Base-by-base conservation (phyloP, 2,888 invertebrate species). In the Bombylius discolor region DNA sequence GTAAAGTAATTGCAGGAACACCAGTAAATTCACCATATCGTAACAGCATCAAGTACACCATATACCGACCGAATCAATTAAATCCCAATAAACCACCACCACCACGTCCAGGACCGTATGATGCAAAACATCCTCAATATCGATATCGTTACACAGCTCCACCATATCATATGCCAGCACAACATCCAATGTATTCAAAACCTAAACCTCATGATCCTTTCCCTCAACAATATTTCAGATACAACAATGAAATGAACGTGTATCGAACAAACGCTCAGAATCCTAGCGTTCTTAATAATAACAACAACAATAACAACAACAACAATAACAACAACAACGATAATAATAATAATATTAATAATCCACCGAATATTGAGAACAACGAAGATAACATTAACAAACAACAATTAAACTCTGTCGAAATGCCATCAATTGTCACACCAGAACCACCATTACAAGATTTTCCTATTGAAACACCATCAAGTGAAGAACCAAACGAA, bases 1-100 rank as follows among this genome's bases (percentile, higher is more conserved):
- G 85, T 13, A 85, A 86, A 65, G 84, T 87, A 1, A 76, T 86
- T 53, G 84, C 85, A 53, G 85, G 86, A 33, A 83, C 83, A 81
- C 82, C 79, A 11, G 71, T 75, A 33, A 76, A 79, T 53, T 68
- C 77, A 9, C 70, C 78, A 62, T 70, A 76, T 60, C 69, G 78
- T 62, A 36, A 68, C 62, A 59, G 68, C 61, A 59, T 62, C 47
- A 42, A 68, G 65, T 55, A 67, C 60, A 64, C 77, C 0, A 78
- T 78, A 47, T 59, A 62, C 31, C 54, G 59, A 1, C 48, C 47
- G 14, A 55, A 56, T 31, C 57, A 51, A 32, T 49, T 56, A n/a
- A 47, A 53, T 31, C 23, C 23, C 23, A 23, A 23, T 3, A 23
- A 23, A 23, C 23, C 23, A 23, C 53, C 39, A 34, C 42, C 47